These are phyloP conservation scores for Liodrosophila aerea DNA, from an alignment of 2,888 invertebrate species.

Conservation along the genomic window DNA sequence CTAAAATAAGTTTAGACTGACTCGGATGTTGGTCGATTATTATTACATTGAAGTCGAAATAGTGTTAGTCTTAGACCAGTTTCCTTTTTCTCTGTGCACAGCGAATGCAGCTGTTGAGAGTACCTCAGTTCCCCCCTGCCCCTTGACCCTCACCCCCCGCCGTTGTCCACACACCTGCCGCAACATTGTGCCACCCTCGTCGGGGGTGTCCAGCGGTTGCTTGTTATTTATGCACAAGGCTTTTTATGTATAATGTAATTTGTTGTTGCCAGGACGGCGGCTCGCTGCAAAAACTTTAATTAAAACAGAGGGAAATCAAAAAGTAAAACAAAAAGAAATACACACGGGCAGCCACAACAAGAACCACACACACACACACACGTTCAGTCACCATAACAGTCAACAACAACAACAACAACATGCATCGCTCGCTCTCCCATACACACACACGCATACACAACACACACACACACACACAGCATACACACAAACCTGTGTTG, in stretches of 20 bases:
- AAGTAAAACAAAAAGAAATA: constrained; percentile 7
- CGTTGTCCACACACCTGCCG: background rate
- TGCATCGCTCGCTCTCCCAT: background rate
- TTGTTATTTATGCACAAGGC: constrained; percentile 20
- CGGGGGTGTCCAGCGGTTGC: background rate
- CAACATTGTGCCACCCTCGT: background rate
- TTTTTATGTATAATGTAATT: constrained; percentile 1
- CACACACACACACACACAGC: background rate
- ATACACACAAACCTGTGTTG: background rate
- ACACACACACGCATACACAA: constrained; percentile 4
- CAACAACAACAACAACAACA: constrained; percentile 5
- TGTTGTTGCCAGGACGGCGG: constrained; percentile 8
- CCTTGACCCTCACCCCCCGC: background rate
- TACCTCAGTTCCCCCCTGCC: too few relatives aligned
- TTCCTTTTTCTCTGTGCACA: too few relatives aligned
- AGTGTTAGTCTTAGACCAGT: too few relatives aligned
- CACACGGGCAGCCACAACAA: constrained; percentile 21
- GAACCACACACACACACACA: constrained; percentile 18
- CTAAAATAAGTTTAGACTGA: too few relatives aligned
- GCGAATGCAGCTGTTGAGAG: too few relatives aligned
- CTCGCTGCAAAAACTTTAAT: constrained; percentile 28
- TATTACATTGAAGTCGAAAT: too few relatives aligned
- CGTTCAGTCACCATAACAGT: constrained; percentile 11
- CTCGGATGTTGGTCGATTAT: too few relatives aligned
- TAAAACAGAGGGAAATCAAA: constrained; percentile 9